These are phyloP conservation scores for Lucilia cuprina DNA, from an alignment of 1,140 invertebrate genomes.

Conservation along the genomic window DNA sequence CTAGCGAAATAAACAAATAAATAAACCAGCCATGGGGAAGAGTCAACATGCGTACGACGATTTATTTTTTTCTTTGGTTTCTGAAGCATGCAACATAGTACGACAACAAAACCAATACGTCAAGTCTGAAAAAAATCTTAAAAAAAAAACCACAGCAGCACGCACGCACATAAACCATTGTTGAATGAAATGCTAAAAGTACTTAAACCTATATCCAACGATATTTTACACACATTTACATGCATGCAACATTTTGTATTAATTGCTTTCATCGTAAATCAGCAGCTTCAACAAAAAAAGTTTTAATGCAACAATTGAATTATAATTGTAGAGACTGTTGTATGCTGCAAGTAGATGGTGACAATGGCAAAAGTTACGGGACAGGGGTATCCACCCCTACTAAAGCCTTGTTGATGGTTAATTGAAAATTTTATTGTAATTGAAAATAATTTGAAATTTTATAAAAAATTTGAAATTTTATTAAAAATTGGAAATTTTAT, in stretches of 20 bases:
- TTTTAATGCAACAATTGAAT: conserved; percentile 10
- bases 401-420: too few species aligned
- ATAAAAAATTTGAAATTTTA: too few species aligned
- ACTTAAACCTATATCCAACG: neutral
- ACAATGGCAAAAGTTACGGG: neutral
- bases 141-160: neutral
- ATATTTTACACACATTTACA: neutral
- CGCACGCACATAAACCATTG: conserved; percentile 2
- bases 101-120: neutral
- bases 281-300: neutral
- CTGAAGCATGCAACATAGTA: neutral
- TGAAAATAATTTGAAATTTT: too few species aligned
- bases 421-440: too few species aligned
- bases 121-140: neutral
- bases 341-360: neutral
- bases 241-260: neutral
- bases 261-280: neutral
- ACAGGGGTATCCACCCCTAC: too few species aligned
- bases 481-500: too few species aligned
- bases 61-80: too few species aligned
- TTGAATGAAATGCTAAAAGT: neutral
- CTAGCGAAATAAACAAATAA: neutral
- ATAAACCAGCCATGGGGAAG: neutral
- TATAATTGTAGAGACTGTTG: neutral
- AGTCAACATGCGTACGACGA: neutral